These are phyloP conservation scores for Drosophila lini DNA, from an alignment of 1,140 invertebrate species.

Conservation along the genomic window DNA sequence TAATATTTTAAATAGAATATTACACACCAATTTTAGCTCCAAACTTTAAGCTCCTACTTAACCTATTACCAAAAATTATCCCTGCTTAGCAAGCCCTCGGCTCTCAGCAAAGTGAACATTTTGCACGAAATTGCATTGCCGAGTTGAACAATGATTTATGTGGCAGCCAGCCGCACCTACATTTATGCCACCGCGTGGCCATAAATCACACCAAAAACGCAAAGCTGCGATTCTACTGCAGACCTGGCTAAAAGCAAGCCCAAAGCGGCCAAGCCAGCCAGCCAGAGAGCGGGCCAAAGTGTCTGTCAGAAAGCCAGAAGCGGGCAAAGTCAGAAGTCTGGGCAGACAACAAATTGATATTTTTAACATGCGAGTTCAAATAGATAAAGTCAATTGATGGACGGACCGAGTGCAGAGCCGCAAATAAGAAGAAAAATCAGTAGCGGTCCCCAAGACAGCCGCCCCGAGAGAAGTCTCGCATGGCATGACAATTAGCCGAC, in stretches of 20 bases:
- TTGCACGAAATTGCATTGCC: slow-evolving; percentile 62
- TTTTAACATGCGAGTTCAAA: slow-evolving; percentile 81
- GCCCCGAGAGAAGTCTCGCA: slow-evolving; percentile 61
- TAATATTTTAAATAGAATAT: background rate
- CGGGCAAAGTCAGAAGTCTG: slow-evolving; percentile 54
- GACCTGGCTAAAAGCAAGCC: slow-evolving; percentile 24
- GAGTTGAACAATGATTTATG: slow-evolving; percentile 77
- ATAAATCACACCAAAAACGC: slow-evolving; percentile 79
- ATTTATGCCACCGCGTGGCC: slow-evolving; percentile 78
- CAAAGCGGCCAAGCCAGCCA: background rate
- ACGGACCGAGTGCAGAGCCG: slow-evolving; percentile 45
- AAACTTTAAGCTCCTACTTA: background rate
- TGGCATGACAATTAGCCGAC: slow-evolving; percentile 79
- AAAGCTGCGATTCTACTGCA: slow-evolving; percentile 63
- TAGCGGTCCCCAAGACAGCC: slow-evolving; percentile 47
- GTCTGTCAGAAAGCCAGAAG: slow-evolving; percentile 54
- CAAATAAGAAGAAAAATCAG: slow-evolving; percentile 60
- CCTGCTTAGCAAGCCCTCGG: slow-evolving; percentile 20
- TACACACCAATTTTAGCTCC: background rate
- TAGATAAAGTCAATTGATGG: slow-evolving; percentile 82
- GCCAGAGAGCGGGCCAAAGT: slow-evolving; percentile 32
- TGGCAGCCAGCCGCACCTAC: slow-evolving; percentile 73
- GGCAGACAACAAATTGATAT: slow-evolving; percentile 80
- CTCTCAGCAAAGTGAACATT: slow-evolving; percentile 31
- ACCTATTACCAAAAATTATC: slow-evolving; percentile 44